Evolutionary conservation across 1,140 invertebrate genomes (phyloP), one percentile per base, ranked within the genome.

Genomic region (Conus ventricosus): DNA sequence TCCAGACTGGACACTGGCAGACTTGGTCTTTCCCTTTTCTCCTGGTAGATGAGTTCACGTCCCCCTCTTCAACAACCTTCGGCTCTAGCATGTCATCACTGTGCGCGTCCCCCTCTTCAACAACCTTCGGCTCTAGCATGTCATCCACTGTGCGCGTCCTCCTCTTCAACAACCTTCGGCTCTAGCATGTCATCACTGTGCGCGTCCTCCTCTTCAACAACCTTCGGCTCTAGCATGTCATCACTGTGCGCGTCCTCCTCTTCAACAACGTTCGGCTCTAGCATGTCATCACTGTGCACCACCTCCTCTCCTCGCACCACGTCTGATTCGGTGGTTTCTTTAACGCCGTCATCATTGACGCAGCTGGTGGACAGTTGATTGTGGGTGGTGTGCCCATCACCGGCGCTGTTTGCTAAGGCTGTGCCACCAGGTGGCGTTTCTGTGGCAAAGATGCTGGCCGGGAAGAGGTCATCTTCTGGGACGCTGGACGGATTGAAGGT

Each of bases 381-480:
- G 57, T 60, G 15, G 57, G 57, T 60, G 8, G 8, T 60, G 57
- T 60, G 57, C 8, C 57, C 8, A 15, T 39, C 39, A 60, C 8
- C 57, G 57, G 57, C 1, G 15, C 4, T 60, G 57, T 60, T 8
- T 4, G 8, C 8, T 8, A 15, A 11, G 57, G 57, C 8, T 60
- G 54, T 54, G 13, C 25, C 51, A 55, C 54, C 15, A 51, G 5
- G 15, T 20, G 17, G 27, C 15, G 80, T 4, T 6, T 63, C 57
- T n/a, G 57, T 88, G 25, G 60, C 54, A 88, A 94, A 94, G 27
- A 94, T 92, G 81, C 91, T 91, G 8, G 92, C 92, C 51, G 93
- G 92, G 88, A 93, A 94, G 51, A 93, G 67, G 11, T 93, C 91
- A 90, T 94, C 93, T 10, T 90, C 88, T 57, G 76, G 80, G 5